phyloP scores from a whole-genome alignment of 2,113 vertebrate species.

The Cryptotis parvus region DNA sequence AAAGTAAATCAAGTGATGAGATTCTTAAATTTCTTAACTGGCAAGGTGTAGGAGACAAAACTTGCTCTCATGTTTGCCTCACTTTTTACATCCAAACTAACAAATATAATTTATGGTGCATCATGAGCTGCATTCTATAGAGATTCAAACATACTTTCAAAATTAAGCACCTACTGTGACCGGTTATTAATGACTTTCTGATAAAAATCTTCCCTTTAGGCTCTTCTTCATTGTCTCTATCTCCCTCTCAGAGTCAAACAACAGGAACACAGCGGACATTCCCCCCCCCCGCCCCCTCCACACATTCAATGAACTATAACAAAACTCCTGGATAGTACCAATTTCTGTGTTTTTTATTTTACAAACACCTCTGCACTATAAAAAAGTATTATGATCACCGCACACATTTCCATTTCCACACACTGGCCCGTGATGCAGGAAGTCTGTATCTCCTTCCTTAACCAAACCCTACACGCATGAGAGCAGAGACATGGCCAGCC shows the following conservation, averaged over 20 bases:
- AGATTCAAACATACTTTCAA: neutral
- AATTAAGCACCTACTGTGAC: neutral
- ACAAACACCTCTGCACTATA: neutral
- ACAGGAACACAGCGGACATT: neutral
- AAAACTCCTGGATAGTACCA: accelerated
- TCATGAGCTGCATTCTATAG: neutral
- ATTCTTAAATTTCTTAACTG: neutral
- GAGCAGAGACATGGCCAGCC: neutral
- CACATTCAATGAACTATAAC: neutral
- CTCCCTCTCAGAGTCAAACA: neutral
- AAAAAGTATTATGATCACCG: neutral
- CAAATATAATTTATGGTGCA: neutral
- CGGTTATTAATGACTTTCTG: neutral
- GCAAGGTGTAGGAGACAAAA: neutral
- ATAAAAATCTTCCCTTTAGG: neutral
- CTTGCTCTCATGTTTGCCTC: neutral
- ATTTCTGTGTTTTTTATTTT: neutral
- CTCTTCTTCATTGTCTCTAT: neutral
- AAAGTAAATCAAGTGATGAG: neutral
- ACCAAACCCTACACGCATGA: accelerated
- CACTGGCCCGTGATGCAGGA: neutral
- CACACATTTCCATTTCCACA: neutral
- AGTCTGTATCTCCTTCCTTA: neutral
- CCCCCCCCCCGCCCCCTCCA: no score
- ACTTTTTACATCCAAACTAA: neutral